phyloP scores from a whole-genome alignment of 2,888 invertebrate genomes.

The Chrysolina americana region DNA sequence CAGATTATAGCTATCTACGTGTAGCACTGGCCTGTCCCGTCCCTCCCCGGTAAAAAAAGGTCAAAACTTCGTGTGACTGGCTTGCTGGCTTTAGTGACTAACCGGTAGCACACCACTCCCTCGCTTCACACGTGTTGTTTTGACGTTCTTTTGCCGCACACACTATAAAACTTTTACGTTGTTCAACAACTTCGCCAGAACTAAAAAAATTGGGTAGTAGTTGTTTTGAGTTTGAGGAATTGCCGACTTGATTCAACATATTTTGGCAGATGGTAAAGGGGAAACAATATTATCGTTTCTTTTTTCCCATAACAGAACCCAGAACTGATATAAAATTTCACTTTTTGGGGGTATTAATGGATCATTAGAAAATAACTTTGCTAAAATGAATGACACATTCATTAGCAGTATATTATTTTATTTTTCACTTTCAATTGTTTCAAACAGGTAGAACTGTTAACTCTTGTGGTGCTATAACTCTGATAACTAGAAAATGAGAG shows the following conservation, averaged over 20 bases:
- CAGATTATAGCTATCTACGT: slow-evolving; percentile 68
- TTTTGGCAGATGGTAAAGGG: slow-evolving; percentile 16
- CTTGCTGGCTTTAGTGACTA: slow-evolving; percentile 71
- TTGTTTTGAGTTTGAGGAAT: slow-evolving; percentile 41
- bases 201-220: slow-evolving; percentile 42
- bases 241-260: slow-evolving; percentile 37
- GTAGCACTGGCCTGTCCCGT: slow-evolving; percentile 74
- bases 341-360: too few relatives aligned
- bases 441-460: too few relatives aligned
- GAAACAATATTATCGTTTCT: slow-evolving; percentile 26
- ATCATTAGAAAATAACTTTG: too few relatives aligned
- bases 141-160: slow-evolving; percentile 71
- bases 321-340: not conserved
- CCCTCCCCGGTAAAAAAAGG: slow-evolving; percentile 71
- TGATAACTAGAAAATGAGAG: too few relatives aligned
- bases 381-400: not conserved
- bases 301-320: not conserved
- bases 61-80: slow-evolving; percentile 71
- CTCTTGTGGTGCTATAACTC: too few relatives aligned
- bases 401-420: not conserved
- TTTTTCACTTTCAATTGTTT: too few relatives aligned
- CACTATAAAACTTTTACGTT: slow-evolving; percentile 57
- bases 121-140: slow-evolving; percentile 70
- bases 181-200: slow-evolving; percentile 32
- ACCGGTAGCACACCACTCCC: slow-evolving; percentile 68